phyloP scores from a whole-genome alignment of 2,888 invertebrate species.

The Oxytorus armatus region DNA sequence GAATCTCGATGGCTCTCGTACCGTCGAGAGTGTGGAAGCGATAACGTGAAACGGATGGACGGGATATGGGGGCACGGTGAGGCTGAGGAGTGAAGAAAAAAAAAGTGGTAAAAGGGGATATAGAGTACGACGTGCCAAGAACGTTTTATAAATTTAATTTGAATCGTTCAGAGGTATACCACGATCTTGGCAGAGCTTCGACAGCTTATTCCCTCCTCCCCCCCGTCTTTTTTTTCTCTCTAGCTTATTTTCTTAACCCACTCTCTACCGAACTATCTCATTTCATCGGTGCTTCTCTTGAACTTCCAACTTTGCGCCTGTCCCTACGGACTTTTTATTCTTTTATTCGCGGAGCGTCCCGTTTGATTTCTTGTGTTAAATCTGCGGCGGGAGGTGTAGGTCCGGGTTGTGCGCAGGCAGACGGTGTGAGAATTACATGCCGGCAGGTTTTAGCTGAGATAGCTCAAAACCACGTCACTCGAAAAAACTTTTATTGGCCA shows the following conservation, averaged over 20 bases:
- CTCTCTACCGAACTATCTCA: constrained; percentile 5
- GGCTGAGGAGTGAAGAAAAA: constrained; percentile 30
- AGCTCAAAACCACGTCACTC: constrained; percentile 27
- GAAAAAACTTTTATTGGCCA: neutral
- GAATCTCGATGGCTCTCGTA: constrained; percentile 21
- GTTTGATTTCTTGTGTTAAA: constrained; percentile 55
- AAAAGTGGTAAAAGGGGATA: constrained; percentile 24
- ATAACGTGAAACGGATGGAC: constrained; percentile 62
- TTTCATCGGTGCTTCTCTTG: neutral
- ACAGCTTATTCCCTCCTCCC: constrained; percentile 20
- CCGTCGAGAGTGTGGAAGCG: constrained; percentile 30
- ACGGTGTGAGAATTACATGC: constrained; percentile 23
- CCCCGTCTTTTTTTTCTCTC: constrained; percentile 28
- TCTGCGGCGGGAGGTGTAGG: constrained; percentile 53
- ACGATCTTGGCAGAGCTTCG: constrained; percentile 69
- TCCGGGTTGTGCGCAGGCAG: constrained; percentile 52
- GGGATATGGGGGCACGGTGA: constrained; percentile 29
- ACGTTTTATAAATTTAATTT: constrained; percentile 74
- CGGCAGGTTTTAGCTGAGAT: neutral
- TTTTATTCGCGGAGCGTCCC: neutral
- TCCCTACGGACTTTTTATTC: constrained; percentile 37
- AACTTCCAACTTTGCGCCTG: constrained; percentile 14
- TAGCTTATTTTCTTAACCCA: neutral
- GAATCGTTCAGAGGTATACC: constrained; percentile 65
- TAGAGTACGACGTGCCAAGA: constrained; percentile 68